Percentiles rank a stretch among this genome's conserved stretches.
These are phyloP conservation scores for Prochilodus magdalenae DNA, from an alignment of 2,113 vertebrate genomes.

Conservation along the genomic window DNA sequence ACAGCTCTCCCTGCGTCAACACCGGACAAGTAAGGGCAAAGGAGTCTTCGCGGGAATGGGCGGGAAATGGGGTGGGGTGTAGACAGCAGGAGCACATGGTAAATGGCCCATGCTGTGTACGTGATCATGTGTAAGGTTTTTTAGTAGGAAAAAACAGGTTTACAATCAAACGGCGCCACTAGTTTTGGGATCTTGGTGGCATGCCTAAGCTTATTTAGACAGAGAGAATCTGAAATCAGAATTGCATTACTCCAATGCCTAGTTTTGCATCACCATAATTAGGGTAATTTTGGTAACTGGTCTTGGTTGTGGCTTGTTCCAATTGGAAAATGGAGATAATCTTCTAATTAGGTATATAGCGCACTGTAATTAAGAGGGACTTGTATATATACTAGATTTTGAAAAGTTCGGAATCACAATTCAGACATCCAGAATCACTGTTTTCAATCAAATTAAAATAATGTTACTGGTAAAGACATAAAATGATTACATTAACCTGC, in stretches of 20 bases:
- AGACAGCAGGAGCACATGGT: constrained; percentile 9
- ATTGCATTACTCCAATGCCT: neutral
- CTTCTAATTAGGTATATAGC: neutral
- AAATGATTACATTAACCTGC: no score
- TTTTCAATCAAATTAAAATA: no score
- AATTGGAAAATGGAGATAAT: neutral
- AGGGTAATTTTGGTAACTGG: neutral
- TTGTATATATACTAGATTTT: no score
- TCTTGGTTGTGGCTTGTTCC: neutral
- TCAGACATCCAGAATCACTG: no score
- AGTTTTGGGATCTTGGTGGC: neutral
- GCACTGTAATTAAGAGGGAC: no score
- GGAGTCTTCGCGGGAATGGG: constrained; percentile 37
- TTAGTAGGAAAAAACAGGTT: neutral
- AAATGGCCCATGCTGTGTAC: neutral
- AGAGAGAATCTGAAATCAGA: neutral
- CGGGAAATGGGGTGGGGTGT: constrained; percentile 42
- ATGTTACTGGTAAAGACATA: no score
- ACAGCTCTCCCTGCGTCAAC: constrained; percentile 53
- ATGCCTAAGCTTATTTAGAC: neutral
- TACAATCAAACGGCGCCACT: neutral
- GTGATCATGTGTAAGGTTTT: neutral
- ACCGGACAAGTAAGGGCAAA: constrained; percentile 59
- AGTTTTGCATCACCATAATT: neutral
- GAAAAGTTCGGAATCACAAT: no score